Evolutionary conservation across 2,797 vertebrate species (phyloP), one percentile per base, ranked within the genome.

Genomic region (Cryptoblepharus egeriae): DNA sequence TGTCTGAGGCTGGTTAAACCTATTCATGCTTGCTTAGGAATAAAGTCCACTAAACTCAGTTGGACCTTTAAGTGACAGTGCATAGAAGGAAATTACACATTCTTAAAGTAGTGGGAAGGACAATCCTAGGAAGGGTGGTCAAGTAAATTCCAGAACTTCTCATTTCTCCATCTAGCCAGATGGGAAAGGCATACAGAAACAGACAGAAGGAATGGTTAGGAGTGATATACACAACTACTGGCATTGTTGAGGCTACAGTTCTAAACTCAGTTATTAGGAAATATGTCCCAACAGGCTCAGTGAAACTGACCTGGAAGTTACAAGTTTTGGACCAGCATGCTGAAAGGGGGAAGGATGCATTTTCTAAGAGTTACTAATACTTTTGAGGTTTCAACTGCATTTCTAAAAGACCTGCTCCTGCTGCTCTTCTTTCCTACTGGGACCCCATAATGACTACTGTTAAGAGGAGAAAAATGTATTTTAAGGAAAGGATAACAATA

Each of bases 141-240:
- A 87, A 92, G 78, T 16, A 55, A 81, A 67, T 65, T 73, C 84
- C 58, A 82, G 80, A 74, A 87, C 52, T 52, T 84, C 74, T 30
- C 69, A 45, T 73, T 84, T 68, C 70, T 84, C 55, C 28, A 75
- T 30, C 39, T 75, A 52, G 55, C 32, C 72, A 79, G 12, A 30
- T 60, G 55, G 32, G 82, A 84, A 79, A 79, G 39, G 82, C 82
- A 86, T 22, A 80, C n/a, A 88, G 76, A 0, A 63, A 70, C 30
- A 80, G 76, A 55, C 52, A 52, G 80, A 87, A 85, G 82, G 78
- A 76, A 74, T 80, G 58, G 39, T 82, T 79, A 63, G 70, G 71
- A 2, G 52, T 32, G 55, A 67, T 49, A 78, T 0, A 64, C 20
- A 42, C 0, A 76, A 58, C 26, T 55, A 70, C 18, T 49, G 75